Base-by-base conservation (phyloP, 92 coral and sea anemone species). In the Heliopora coerulea region DNA sequence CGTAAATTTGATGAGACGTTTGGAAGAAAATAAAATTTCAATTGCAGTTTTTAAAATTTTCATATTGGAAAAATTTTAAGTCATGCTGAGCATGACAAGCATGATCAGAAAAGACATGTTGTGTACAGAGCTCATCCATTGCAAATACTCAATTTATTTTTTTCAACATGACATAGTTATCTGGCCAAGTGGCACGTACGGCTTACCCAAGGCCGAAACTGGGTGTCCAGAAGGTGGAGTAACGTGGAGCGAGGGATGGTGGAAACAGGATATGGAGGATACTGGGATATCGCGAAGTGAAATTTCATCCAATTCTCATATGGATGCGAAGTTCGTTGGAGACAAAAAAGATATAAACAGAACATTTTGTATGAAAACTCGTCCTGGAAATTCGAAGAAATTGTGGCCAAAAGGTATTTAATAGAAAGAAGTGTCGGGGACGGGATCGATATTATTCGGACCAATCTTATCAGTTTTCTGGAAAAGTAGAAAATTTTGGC, bases 101-200 rank as follows among this genome's bases (percentile, higher is more conserved):
- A n/a, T n/a, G n/a, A n/a, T n/a, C n/a, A n/a, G n/a, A n/a, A n/a
- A n/a, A n/a, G n/a, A n/a, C n/a, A n/a, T n/a, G n/a, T n/a, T n/a
- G n/a, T n/a, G n/a, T n/a, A n/a, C n/a, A n/a, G n/a, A n/a, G n/a
- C n/a, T n/a, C n/a, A n/a, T n/a, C n/a, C n/a, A n/a, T n/a, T n/a
- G n/a, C n/a, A n/a, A n/a, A n/a, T n/a, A n/a, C n/a, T n/a, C n/a
- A n/a, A n/a, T n/a, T n/a, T n/a, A n/a, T n/a, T n/a, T n/a, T n/a
- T n/a, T n/a, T n/a, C n/a, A n/a, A 37, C 17, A 5, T 50, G 8
- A 5, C 17, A 23, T 23, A 50, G 58, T 23, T 5, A 17, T n/a
- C 18, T 67, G 74, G 74, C 74, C 74, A n/a, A 13, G 35, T 27
- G 74, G 74, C 19, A 67, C 29, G 12, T 67, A 46, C 46, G 74